Evolutionary conservation across 2,113 vertebrate species (phyloP).

Genomic region (Pachycephala philippinensis): DNA sequence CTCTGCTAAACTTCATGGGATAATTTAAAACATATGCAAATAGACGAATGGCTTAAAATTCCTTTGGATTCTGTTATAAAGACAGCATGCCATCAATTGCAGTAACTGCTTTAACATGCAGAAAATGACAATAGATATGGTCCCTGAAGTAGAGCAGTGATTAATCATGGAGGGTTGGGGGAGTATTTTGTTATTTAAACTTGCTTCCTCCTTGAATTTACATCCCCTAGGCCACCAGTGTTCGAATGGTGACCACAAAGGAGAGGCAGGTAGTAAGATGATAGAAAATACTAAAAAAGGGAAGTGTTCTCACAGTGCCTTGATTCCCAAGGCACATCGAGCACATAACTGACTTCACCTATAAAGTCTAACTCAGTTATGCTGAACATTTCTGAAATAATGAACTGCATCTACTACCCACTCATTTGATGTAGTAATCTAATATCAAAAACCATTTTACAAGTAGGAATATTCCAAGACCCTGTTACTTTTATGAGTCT

Average conservation of each 20-base stretch:
- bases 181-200: neutral
- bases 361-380: neutral
- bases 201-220: neutral
- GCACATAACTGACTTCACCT: neutral
- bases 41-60: neutral
- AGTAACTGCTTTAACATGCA: constrained; percentile 15
- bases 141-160: neutral
- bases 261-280: neutral
- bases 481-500: neutral
- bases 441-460: neutral
- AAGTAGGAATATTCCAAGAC: neutral
- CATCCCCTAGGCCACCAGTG: neutral
- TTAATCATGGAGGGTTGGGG: neutral
- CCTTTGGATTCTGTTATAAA: neutral
- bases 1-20: constrained; percentile 7
- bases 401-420: neutral
- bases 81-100: neutral
- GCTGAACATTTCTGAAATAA: neutral
- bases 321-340: neutral
- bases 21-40: constrained; percentile 32
- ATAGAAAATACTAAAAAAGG: neutral
- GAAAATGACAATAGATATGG: neutral
- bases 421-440: neutral
- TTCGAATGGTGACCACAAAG: neutral
- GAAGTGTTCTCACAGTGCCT: neutral